phyloP scores from a whole-genome alignment of 2,888 invertebrate genomes.

The Pollenia amentaria region DNA sequence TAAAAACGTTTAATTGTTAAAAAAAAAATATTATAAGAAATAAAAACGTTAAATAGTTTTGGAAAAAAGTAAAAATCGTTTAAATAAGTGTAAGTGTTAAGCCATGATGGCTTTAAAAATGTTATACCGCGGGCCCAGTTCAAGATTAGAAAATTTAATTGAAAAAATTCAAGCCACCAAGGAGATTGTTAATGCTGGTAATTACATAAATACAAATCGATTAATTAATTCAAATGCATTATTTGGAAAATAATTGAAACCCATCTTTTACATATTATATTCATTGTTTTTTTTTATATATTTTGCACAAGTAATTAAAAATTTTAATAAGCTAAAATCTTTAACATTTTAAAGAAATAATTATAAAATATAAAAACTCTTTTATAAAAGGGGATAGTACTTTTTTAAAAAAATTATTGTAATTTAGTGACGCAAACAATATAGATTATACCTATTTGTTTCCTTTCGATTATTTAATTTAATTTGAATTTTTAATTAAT shows the following conservation, averaged over 20 bases:
- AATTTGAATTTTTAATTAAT: too few relatives aligned
- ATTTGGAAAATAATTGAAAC: too few relatives aligned
- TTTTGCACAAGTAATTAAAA: too few relatives aligned
- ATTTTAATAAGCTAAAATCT: neutral
- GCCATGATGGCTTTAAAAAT: constrained; percentile 86
- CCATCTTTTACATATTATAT: too few relatives aligned
- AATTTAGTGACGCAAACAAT: too few relatives aligned
- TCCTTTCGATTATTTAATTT: too few relatives aligned
- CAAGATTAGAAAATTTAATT: constrained; percentile 92
- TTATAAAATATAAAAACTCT: too few relatives aligned
- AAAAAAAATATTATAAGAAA: neutral
- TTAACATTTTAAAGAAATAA: neutral
- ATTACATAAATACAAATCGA: constrained; percentile 60
- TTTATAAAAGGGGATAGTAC: too few relatives aligned
- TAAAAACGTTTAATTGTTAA: constrained; percentile 1
- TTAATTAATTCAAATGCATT: too few relatives aligned
- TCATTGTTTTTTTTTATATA: too few relatives aligned
- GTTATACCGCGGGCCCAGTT: constrained; percentile 95
- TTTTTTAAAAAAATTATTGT: too few relatives aligned
- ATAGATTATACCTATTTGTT: too few relatives aligned
- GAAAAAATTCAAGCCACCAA: constrained; percentile 95
- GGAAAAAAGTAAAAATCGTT: constrained; percentile 20
- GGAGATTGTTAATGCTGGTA: constrained; percentile 85
- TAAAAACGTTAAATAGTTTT: constrained; percentile 36
- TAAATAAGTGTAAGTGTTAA: constrained; percentile 65